Base-by-base conservation (phyloP, 2,888 invertebrate species). In the Pantelozetes paolii region DNA sequence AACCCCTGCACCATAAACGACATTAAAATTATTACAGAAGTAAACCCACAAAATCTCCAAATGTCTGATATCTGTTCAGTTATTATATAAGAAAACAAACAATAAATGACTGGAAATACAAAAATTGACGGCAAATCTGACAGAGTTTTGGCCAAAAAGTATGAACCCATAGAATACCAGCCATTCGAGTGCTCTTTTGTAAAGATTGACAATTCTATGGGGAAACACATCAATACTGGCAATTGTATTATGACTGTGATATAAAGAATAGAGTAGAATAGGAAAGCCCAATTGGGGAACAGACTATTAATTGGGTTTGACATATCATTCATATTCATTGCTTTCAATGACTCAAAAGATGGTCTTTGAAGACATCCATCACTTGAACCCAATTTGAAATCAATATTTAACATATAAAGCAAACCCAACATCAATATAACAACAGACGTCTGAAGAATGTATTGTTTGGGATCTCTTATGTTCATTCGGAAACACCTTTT, bases 1-100 rank as follows among this genome's bases (percentile, higher is more conserved):
- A 95, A 85, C 54, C 94, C 93, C 83, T 96, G 96, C 2, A 94
- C 91, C 57, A 95, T 94, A 73, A 96, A 84, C 2, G 94, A 92
- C 36, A 93, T 92, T 71, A 94, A 87, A 76, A 94, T 90, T 80
- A 94, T 92, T 18, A 94, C 89, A 20, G 45, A 23, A n/a, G 54
- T 40, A 50, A 67, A 76, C 20, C 54, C 23, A 50, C 89, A 84
- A 81, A 92, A 90, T 72, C 96, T 87, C 75, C 89, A 87, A 72
- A 88, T 85, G 80, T 95, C 93, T 26, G 50, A 32, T 23, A 70
- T 50, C 82, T 97, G 96, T 11, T 92, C 90, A 32, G 96, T 95
- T 88, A 96, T 90, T 84, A 93, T 94, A 84, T 96, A 97, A 15
- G 64, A 36, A 18, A 71, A 57, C 20, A 69, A 40, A 40, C 73